A percentile compares a stretch with the other conserved stretches of the same genome.
phyloP scores from a whole-genome alignment of 2,888 invertebrate species.

The Rhyacophila evoluta region DNA sequence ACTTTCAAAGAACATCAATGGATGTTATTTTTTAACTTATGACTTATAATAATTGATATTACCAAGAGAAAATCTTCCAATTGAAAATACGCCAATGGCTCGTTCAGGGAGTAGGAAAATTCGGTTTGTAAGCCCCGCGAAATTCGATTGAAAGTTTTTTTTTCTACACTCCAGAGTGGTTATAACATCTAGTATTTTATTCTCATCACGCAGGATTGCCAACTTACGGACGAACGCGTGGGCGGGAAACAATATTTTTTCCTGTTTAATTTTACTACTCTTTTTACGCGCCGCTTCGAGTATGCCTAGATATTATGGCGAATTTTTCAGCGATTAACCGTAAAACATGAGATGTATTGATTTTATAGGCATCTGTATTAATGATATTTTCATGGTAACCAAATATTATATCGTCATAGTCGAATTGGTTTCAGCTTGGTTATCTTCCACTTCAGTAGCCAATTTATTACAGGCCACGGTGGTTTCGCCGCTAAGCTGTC shows the following conservation, averaged over 20 bases:
- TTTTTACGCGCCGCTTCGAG: not conserved
- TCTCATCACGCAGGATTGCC: slow-evolving; percentile 15
- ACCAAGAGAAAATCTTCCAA: not conserved
- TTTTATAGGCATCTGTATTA: no score
- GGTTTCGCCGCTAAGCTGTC: no score
- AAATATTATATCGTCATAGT: no score
- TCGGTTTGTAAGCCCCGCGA: not conserved
- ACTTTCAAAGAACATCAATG: no score
- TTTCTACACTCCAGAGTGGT: not conserved
- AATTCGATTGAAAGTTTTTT: slow-evolving; percentile 22
- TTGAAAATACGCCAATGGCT: not conserved
- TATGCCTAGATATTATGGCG: not conserved
- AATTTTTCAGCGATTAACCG: not conserved
- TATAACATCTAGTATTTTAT: not conserved
- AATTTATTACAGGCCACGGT: no score
- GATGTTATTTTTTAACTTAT: no score
- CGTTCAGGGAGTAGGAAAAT: not conserved
- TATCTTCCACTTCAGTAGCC: no score
- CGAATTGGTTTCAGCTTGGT: no score
- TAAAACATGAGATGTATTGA: not conserved
- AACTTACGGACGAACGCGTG: not conserved
- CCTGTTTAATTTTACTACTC: not conserved
- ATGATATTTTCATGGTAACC: no score
- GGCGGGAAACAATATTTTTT: not conserved
- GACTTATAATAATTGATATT: no score